phyloP scores from a whole-genome alignment of 2,113 vertebrate genomes.

The Cervus canadensis region DNA sequence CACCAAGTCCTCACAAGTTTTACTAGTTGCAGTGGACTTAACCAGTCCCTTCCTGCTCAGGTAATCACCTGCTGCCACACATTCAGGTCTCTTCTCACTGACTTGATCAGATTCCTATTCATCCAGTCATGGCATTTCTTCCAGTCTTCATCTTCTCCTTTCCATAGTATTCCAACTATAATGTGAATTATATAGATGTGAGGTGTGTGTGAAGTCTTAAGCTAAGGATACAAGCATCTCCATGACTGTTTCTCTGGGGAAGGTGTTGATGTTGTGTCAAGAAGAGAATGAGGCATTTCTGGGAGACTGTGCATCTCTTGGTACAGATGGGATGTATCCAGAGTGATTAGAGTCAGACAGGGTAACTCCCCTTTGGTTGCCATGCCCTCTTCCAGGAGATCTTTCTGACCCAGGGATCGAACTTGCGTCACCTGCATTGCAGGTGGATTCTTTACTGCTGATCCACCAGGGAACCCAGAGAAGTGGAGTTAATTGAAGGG shows the following conservation, averaged over 20 bases:
- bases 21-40: background rate
- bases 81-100: background rate
- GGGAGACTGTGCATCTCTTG: background rate
- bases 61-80: no score
- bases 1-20: background rate
- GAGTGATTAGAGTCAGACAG: background rate
- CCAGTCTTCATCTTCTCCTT: background rate
- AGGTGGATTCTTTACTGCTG: background rate
- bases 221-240: background rate
- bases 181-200: background rate
- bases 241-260: background rate
- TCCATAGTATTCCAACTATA: background rate
- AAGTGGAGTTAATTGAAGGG: background rate
- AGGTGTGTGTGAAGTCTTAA: background rate
- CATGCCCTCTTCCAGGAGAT: background rate
- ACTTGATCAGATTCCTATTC: background rate
- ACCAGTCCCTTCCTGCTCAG: background rate
- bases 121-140: background rate
- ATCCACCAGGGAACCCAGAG: background rate
- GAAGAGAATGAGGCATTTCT: background rate
- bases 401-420: background rate
- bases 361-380: background rate
- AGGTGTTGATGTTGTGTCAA: background rate
- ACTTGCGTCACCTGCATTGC: fast-evolving
- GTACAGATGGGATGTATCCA: background rate